phyloP scores from a whole-genome alignment of 2,797 vertebrate genomes.

The Acanthopagrus latus region DNA sequence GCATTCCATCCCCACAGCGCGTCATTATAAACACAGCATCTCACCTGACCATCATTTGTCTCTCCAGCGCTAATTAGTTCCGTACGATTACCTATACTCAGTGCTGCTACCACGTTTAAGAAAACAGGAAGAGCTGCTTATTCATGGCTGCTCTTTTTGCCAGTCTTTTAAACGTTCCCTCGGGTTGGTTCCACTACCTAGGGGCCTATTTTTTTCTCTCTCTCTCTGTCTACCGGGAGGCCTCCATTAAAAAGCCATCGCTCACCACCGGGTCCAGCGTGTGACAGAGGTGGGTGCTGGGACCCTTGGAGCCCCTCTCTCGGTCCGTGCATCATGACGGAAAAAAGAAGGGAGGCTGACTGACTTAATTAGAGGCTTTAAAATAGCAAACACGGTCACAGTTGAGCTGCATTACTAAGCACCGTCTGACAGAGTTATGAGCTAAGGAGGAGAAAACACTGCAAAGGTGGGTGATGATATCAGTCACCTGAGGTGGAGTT shows the following conservation, averaged over 20 bases:
- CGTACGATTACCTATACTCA: slow-evolving; percentile 82
- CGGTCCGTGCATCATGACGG: slow-evolving; percentile 28
- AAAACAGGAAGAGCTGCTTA: slow-evolving; percentile 79
- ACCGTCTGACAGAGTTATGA: slow-evolving; percentile 69
- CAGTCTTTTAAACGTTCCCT: slow-evolving; percentile 73
- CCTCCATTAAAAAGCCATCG: slow-evolving; percentile 78
- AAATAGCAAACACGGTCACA: slow-evolving; percentile 74
- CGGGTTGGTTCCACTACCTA: slow-evolving; percentile 49
- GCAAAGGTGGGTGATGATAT: slow-evolving; percentile 64
- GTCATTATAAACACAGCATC: slow-evolving; percentile 74
- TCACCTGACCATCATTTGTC: slow-evolving; percentile 81
- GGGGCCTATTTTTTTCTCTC: slow-evolving; percentile 7
- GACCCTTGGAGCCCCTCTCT: slow-evolving; percentile 54
- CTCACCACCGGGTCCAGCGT: slow-evolving; percentile 62
- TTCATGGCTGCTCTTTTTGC: slow-evolving; percentile 74
- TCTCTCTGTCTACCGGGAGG: slow-evolving; percentile 37
- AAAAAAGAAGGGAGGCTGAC: slow-evolving; percentile 55
- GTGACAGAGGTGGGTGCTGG: slow-evolving; percentile 61
- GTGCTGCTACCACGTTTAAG: slow-evolving; percentile 71
- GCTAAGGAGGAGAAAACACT: slow-evolving; percentile 48
- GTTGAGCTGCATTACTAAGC: slow-evolving; percentile 57
- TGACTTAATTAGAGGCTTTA: slow-evolving; percentile 72
- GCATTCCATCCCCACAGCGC: slow-evolving; percentile 58
- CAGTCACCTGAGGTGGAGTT: slow-evolving; percentile 55
- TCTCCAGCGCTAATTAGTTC: slow-evolving; percentile 80